These are phyloP conservation scores for Dasypogon diadema DNA, from an alignment of 2,888 invertebrate species.

Conservation along the genomic window DNA sequence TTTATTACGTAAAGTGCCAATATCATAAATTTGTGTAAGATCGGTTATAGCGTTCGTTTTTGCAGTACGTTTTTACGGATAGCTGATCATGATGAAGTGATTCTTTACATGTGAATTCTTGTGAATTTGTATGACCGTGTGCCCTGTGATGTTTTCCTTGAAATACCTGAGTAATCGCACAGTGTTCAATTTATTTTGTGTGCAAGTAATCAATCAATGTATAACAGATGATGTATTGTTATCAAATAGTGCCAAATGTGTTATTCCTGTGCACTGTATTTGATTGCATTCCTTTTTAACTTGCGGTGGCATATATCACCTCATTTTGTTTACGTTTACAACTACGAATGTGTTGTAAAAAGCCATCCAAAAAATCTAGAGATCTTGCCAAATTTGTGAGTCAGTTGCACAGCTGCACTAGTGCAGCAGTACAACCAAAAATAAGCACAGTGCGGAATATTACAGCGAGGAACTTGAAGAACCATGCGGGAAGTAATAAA, in stretches of 20 bases:
- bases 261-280: too few species aligned
- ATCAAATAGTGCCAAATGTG: too few species aligned
- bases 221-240: too few species aligned
- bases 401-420: neutral
- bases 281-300: too few species aligned
- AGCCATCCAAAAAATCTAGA: neutral
- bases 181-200: neutral
- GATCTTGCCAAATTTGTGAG: neutral
- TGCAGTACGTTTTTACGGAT: neutral
- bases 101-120: neutral
- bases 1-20: constrained; percentile 10
- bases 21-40: constrained; percentile 2
- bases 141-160: neutral
- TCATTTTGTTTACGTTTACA: neutral
- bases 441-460: neutral
- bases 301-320: neutral
- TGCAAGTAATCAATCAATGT: neutral
- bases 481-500: neutral
- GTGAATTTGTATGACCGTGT: neutral
- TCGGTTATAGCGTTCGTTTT: neutral
- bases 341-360: neutral
- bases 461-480: neutral
- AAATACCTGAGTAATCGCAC: neutral
- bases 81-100: constrained; percentile 20
- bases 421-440: neutral